Base-by-base conservation (phyloP, 2,113 vertebrate genomes). In the Tragelaphus scriptus region DNA sequence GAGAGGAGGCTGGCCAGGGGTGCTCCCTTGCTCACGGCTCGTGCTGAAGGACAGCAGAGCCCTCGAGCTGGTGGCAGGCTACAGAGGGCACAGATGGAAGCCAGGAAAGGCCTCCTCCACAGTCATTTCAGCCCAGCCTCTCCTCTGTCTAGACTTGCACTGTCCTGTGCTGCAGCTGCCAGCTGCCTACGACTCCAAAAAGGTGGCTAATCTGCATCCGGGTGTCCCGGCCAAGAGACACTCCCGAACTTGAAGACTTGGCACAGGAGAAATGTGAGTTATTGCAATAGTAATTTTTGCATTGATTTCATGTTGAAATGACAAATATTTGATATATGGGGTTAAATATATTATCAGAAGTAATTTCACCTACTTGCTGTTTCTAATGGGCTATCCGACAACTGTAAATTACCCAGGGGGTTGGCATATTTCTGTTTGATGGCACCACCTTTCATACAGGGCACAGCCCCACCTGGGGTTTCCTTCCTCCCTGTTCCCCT, bases 151-250 rank as follows among this genome's bases (percentile, higher is more conserved):
- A 28, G 15, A 36, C 19, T 40, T 2, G 6, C 0, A 2, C 21
- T 5, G 21, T 40, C 53, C n/a, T 14, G 0, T 2, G 9, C 2
- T 9, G 36, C 11, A 63, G 32, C 16, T 28, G 17, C 1, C 5
- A 40, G 12, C 14, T 36, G 8, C 23, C 75, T 6, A 21, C 7
- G 25, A 23, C 55, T 49, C 19, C 26, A 0, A 2, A 4, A 32
- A 7, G 0, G 1, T 2, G 3, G 5, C 56, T 30, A 3, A 21
- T 36, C 28, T 5, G 21, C 16, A 40, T 2, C 3, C 8, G n/a
- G 40, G 47, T 10, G 8, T 26, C 19, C 53, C 51, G 5, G 1
- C 3, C 80, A 90, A 93, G 19, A 65, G 15, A 40, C 2, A 32
- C 5, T 7, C 30, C 0, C 0, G 4, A 44, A 21, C n/a, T 23